Evolutionary conservation across 2,113 vertebrate species (phyloP).

Genomic region (Halcyon malimbica): DNA sequence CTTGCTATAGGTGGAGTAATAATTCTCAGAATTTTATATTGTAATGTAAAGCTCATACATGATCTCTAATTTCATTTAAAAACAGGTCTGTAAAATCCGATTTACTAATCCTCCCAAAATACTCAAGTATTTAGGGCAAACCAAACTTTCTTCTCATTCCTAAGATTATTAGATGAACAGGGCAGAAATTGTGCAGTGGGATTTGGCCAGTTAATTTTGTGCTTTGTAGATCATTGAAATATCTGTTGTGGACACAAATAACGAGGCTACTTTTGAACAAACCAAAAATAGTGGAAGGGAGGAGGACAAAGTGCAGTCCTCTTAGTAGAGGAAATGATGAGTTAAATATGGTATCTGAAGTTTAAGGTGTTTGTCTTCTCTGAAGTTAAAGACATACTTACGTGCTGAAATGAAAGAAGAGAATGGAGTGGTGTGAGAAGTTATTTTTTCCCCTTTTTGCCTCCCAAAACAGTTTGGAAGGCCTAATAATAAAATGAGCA

Average conservation of each 20-base stretch:
- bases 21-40: not conserved
- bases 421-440: not conserved
- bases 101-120: not conserved
- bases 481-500: not conserved
- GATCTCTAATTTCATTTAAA: not conserved
- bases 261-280: not conserved
- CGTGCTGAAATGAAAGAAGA: not conserved
- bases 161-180: not conserved
- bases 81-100: not conserved
- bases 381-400: not conserved
- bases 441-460: not conserved
- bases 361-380: not conserved
- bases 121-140: not conserved
- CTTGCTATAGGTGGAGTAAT: not conserved
- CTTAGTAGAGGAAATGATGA: not conserved
- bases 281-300: not conserved
- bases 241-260: not conserved
- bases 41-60: not conserved
- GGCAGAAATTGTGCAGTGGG: not conserved
- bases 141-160: not conserved
- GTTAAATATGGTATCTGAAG: not conserved
- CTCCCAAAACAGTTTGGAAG: not conserved
- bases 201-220: not conserved
- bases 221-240: not conserved
- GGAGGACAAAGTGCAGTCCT: not conserved